These are phyloP conservation scores for Dryobotodes eremita DNA, from an alignment of 2,888 invertebrate species.

Conservation along the genomic window DNA sequence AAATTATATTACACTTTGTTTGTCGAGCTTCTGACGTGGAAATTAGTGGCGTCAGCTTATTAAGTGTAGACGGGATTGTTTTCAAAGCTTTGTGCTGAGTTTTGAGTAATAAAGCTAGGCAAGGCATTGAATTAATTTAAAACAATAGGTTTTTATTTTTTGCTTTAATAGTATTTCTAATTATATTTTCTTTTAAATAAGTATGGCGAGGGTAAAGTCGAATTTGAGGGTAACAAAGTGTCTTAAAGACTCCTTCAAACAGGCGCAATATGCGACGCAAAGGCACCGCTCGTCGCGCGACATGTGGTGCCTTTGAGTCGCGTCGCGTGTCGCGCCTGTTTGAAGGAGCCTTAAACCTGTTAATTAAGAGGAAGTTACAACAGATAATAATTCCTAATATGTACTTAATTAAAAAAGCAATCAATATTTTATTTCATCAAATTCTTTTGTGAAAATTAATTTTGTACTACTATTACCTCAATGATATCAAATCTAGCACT, in stretches of 20 bases:
- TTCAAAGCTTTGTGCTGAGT: slow-evolving; percentile 38
- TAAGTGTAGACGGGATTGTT: slow-evolving; percentile 37
- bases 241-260: neutral
- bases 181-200: neutral
- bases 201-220: neutral
- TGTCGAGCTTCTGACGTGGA: slow-evolving; percentile 28
- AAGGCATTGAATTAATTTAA: slow-evolving; percentile 28
- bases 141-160: slow-evolving; percentile 14
- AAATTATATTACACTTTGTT: slow-evolving; percentile 54
- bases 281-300: too few relatives aligned
- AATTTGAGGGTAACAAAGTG: neutral
- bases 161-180: neutral
- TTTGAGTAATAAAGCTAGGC: slow-evolving; percentile 27
- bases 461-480: neutral
- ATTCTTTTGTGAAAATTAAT: neutral
- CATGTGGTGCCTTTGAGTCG: too few relatives aligned
- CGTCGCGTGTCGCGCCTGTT: too few relatives aligned
- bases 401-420: slow-evolving; percentile 14
- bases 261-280: too few relatives aligned
- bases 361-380: slow-evolving; percentile 15
- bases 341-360: neutral
- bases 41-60: slow-evolving; percentile 48
- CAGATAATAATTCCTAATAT: neutral
- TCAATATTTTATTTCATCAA: neutral
- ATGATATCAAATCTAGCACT: too few relatives aligned